Conservation (phyloP, 2,113 vertebrate genomes). For the Xiphias gladius region DNA sequence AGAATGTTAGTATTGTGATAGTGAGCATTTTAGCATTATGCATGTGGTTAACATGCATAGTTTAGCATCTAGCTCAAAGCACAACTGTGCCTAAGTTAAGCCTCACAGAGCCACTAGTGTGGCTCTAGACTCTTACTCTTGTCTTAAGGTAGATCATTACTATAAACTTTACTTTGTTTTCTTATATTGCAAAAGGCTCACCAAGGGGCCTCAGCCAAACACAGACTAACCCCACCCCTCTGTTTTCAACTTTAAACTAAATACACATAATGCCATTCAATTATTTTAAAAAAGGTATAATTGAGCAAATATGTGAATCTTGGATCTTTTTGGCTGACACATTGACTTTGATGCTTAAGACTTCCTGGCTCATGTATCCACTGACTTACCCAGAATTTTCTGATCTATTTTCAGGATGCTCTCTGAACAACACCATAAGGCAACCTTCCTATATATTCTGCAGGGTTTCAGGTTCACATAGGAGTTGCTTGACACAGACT, state of each 20-base stretch:
- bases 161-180: too few relatives aligned
- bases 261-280: background rate
- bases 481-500: constrained; percentile 38
- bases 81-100: too few relatives aligned
- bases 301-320: background rate
- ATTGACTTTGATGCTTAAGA: constrained; percentile 13
- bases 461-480: constrained; percentile 39
- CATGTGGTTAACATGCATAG: background rate
- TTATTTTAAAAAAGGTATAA: background rate
- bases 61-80: too few relatives aligned
- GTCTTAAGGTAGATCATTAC: too few relatives aligned
- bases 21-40: background rate
- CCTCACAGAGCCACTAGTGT: too few relatives aligned
- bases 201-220: too few relatives aligned
- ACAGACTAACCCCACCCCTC: background rate
- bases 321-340: background rate
- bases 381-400: background rate
- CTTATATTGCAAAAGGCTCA: too few relatives aligned
- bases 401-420: constrained; percentile 49
- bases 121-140: too few relatives aligned
- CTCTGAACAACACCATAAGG: constrained; percentile 10
- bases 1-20: background rate
- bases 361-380: background rate
- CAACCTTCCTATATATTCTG: constrained; percentile 25
- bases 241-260: background rate